phyloP scores from a whole-genome alignment of 2,113 vertebrate genomes.

The Lontra canadensis region DNA sequence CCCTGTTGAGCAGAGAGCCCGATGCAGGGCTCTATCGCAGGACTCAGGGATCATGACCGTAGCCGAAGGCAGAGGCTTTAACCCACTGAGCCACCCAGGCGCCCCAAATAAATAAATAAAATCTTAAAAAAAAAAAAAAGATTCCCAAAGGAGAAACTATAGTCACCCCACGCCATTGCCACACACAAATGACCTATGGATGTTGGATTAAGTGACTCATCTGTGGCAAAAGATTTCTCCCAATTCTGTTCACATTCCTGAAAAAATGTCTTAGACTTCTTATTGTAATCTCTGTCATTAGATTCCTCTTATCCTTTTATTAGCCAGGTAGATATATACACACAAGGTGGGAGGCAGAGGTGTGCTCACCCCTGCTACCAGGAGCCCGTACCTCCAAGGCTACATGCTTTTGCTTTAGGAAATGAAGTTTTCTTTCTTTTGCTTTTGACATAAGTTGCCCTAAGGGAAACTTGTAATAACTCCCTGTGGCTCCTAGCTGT shows the following conservation, averaged over 20 bases:
- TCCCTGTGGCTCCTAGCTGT: not conserved
- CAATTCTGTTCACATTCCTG: constrained; percentile 21
- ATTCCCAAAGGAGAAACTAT: not conserved
- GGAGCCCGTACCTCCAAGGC: not conserved
- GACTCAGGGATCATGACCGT: too few species aligned
- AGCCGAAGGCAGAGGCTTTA: too few species aligned
- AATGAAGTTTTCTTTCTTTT: not conserved
- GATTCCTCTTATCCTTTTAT: not conserved
- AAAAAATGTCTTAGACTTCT: not conserved
- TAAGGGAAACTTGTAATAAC: not conserved
- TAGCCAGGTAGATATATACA: not conserved
- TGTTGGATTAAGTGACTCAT: not conserved
- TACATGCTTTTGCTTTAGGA: constrained; percentile 22
- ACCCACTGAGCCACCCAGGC: too few species aligned
- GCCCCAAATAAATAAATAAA: too few species aligned
- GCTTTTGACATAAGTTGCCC: not conserved
- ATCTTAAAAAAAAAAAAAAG: too few species aligned
- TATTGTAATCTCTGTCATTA: not conserved
- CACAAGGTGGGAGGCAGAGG: not conserved
- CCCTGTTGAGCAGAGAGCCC: too few species aligned
- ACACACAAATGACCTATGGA: not conserved
- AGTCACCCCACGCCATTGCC: not conserved
- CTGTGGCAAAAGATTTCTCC: not conserved
- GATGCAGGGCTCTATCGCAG: accelerated
- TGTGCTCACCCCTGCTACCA: not conserved